These are phyloP conservation scores for Podargus strigoides DNA, from an alignment of 2,797 vertebrate genomes.

Conservation along the genomic window DNA sequence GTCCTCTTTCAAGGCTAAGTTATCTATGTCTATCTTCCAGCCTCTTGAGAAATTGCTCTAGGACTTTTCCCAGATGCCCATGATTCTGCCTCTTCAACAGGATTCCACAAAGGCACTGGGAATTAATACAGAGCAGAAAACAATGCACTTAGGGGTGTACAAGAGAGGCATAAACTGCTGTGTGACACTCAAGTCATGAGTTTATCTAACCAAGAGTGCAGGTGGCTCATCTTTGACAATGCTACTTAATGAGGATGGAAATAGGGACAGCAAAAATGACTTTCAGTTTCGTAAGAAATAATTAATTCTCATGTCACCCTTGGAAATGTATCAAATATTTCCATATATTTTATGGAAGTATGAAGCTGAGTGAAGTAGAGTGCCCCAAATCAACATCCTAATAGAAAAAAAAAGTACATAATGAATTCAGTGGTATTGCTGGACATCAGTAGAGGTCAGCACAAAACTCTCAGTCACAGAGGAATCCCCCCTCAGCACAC, in stretches of 20 bases:
- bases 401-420: no score
- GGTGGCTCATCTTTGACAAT: neutral
- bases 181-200: no score
- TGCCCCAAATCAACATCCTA: no score
- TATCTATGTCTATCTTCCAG: rapidly evolving
- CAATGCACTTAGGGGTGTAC: no score
- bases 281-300: neutral
- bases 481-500: no score
- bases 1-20: neutral
- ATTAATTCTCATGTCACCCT: no score
- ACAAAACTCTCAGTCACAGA: no score
- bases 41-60: neutral
- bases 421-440: no score
- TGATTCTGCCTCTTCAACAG: neutral
- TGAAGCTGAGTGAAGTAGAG: no score
- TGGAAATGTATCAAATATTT: no score
- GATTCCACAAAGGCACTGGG: neutral
- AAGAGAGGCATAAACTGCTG: neutral
- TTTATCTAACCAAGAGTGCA: neutral
- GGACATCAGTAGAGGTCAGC: no score
- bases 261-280: neutral
- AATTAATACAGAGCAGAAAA: neutral
- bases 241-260: neutral
- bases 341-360: no score
- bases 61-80: neutral